These are phyloP conservation scores for Aphelocoma coerulescens DNA, from an alignment of 2,113 vertebrate species.

Conservation along the genomic window DNA sequence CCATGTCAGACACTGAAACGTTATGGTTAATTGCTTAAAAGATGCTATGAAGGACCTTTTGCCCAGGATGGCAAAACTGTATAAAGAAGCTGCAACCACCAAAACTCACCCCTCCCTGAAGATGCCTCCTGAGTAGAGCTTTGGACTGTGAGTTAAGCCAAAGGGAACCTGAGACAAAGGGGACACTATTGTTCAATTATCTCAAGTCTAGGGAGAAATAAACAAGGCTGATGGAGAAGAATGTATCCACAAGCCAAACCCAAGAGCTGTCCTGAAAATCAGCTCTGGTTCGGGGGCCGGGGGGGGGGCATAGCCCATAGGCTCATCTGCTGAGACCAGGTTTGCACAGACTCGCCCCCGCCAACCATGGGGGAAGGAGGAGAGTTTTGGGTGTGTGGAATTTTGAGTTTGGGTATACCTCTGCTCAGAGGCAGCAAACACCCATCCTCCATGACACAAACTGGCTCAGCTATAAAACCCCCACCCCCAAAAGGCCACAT, in stretches of 20 bases:
- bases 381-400: not conserved
- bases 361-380: not conserved
- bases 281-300: not conserved
- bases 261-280: not conserved
- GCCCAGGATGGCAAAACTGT: not conserved
- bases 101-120: not conserved
- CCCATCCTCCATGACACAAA: not conserved
- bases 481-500: not conserved
- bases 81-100: not conserved
- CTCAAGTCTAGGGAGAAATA: not conserved
- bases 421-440: not conserved
- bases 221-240: not conserved
- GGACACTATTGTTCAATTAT: not conserved
- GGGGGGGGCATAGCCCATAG: not conserved
- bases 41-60: not conserved
- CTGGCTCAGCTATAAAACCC: not conserved
- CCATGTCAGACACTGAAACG: not conserved
- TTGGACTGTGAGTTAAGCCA: not conserved
- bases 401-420: not conserved
- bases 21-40: not conserved
- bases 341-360: fast-evolving
- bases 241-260: not conserved
- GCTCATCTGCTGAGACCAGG: not conserved
- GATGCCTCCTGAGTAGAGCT: not conserved
- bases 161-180: not conserved